Conservation (phyloP, 2,888 invertebrate genomes). For the Agrochola macilenta region DNA sequence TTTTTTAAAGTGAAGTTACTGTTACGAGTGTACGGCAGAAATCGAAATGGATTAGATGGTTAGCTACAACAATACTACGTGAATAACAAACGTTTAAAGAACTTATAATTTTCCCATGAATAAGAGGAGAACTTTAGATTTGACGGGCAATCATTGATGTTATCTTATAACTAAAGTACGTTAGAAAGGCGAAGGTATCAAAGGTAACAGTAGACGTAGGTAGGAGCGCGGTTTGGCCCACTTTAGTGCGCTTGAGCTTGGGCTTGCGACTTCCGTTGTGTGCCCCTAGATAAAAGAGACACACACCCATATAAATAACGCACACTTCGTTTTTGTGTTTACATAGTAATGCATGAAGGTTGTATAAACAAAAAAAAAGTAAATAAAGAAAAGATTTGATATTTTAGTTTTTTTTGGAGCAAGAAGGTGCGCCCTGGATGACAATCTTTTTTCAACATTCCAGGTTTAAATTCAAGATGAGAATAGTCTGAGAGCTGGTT, state of each 20-base stretch:
- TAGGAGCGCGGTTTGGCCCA: constrained; percentile 79
- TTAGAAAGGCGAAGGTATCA: constrained; percentile 84
- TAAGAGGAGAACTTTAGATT: constrained; percentile 47
- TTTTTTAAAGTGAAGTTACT: neutral
- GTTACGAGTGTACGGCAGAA: neutral
- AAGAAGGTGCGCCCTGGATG: constrained; percentile 11
- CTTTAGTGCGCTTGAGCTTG: constrained; percentile 71
- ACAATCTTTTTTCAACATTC: constrained; percentile 4
- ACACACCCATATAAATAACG: constrained; percentile 41
- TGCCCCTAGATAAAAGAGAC: constrained; percentile 61
- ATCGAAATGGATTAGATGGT: constrained; percentile 29
- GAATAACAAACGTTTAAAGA: constrained; percentile 27
- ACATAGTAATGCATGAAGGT: constrained; percentile 39
- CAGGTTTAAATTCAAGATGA: constrained; percentile 8
- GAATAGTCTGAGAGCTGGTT: neutral
- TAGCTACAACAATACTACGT: constrained; percentile 2
- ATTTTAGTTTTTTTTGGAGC: constrained; percentile 8
- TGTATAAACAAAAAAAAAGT: constrained; percentile 27
- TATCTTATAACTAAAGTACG: constrained; percentile 66
- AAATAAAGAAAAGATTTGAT: constrained; percentile 18
- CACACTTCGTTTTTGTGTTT: constrained; percentile 35
- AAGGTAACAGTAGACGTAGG: constrained; percentile 80
- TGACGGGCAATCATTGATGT: constrained; percentile 64
- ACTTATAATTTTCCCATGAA: constrained; percentile 25
- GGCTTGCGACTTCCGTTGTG: constrained; percentile 77